These are phyloP conservation scores for Anneissia japonica DNA, from an alignment of 35 echinoderm and acorn worm species.

Conservation along the genomic window DNA sequence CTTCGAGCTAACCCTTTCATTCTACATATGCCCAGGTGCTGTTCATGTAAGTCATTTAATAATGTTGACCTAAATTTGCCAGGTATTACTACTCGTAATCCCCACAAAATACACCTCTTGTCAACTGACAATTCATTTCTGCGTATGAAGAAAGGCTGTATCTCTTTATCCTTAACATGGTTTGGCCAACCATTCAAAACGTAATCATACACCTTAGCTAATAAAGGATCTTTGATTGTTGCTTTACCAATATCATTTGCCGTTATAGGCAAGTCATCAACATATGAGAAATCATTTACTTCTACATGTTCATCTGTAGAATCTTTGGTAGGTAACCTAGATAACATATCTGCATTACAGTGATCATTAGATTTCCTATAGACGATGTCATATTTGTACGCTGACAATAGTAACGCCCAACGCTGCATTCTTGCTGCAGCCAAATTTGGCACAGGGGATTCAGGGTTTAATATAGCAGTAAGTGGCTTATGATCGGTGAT, in stretches of 20 bases:
- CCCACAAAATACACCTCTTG: slow-evolving; percentile 24
- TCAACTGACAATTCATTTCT: neutral
- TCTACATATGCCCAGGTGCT: slow-evolving; percentile 7
- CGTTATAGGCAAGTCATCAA: slow-evolving; percentile 13
- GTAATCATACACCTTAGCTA: slow-evolving; percentile 1
- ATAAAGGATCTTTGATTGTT: neutral
- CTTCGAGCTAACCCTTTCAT: slow-evolving; percentile 11
- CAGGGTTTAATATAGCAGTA: slow-evolving; percentile 11
- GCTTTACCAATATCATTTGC: slow-evolving; percentile 25
- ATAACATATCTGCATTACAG: too few species aligned
- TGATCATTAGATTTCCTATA: slow-evolving; percentile 1
- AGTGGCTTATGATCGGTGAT: slow-evolving; percentile 40
- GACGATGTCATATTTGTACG: slow-evolving; percentile 38
- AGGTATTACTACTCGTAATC: neutral
- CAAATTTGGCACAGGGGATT: slow-evolving; percentile 26
- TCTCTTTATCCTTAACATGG: neutral
- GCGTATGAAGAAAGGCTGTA: slow-evolving; percentile 18
- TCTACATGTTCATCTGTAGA: too few species aligned
- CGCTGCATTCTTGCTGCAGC: slow-evolving; percentile 17
- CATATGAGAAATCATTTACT: neutral
- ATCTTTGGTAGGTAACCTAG: too few species aligned
- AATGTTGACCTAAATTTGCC: neutral
- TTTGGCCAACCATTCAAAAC: slow-evolving; percentile 12
- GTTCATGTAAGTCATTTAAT: slow-evolving; percentile 6
- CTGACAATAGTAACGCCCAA: slow-evolving; percentile 36